Evolutionary conservation across 2,797 vertebrate genomes (phyloP), one percentile per base, ranked within the genome.

Genomic region (Serranus cabrilla): DNA sequence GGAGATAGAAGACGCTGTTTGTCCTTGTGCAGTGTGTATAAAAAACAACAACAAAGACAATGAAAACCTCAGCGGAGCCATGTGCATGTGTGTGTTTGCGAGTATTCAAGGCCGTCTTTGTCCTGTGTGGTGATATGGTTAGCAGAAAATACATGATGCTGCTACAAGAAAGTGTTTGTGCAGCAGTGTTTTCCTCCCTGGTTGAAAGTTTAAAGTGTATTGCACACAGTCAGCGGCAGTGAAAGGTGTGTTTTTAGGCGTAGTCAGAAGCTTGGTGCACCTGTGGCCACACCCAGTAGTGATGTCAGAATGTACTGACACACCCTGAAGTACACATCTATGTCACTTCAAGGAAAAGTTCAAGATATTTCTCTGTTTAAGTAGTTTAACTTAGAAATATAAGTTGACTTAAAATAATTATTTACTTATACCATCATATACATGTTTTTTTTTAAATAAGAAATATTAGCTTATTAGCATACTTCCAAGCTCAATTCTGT

Each of bases 1-100:
- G 88, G 87, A 89, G 90, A 84, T 55, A 75, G 76, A 89, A 85
- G 82, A 87, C 69, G 76, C 52, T 42, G 82, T 89, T 90, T 92
- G 87, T 84, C 77, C 82, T 90, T 91, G 88, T 81, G 71, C 51
- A 23, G 69, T 73, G 72, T 77, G 50, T 78, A 39, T 69, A 58
- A 70, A 83, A 76, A 86, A 90, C 58, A 70, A 82, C 49, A 60
- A 84, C 74, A 79, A 60, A 37, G 60, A 80, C 34, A 25, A 76
- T 84, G 74, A 75, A 87, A 80, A 72, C 75, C 58, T 65, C 61
- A 71, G 57, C 13, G 0, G 27, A 46, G 67, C 20, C 23, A 25
- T 78, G 63, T 27, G 63, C 47, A 11, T 55, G 42, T 40, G 43
- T 82, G 49, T 63, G 60, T 79, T 34, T 57, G 47, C 14, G 5